Evolutionary conservation across 2,888 invertebrate species (phyloP).

Genomic region (Camponotus fellah): DNA sequence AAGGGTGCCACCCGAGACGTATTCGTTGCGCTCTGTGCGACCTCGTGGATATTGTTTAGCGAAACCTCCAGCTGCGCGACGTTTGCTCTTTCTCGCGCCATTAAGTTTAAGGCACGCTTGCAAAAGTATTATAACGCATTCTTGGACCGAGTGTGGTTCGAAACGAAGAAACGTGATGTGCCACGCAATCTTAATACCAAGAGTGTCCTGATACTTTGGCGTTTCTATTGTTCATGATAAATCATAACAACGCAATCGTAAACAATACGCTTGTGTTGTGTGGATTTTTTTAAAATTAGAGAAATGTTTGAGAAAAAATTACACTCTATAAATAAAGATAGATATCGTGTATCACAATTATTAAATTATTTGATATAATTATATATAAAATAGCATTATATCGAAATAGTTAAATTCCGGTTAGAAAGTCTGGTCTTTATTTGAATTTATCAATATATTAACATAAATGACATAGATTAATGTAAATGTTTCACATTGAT

Average conservation of each 20-base stretch:
- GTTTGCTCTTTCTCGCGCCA: constrained; percentile 22
- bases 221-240: background rate
- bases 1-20: background rate
- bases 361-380: too few species aligned
- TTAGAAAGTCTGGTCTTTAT: too few species aligned
- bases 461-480: background rate
- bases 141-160: background rate
- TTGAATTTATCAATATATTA: too few species aligned
- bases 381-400: too few species aligned
- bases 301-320: background rate
- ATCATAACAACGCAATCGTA: too few species aligned
- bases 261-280: too few species aligned
- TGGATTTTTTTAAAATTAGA: background rate
- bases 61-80: constrained; percentile 38
- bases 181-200: background rate
- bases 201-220: background rate
- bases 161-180: constrained; percentile 24
- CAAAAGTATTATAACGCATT: background rate
- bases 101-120: constrained; percentile 8
- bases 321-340: background rate
- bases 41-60: background rate
- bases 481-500: background rate
- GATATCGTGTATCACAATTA: background rate
- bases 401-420: too few species aligned
- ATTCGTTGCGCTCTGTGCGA: constrained; percentile 33